Base-by-base conservation (phyloP, 2,113 vertebrate genomes). In the Maylandia zebra region DNA sequence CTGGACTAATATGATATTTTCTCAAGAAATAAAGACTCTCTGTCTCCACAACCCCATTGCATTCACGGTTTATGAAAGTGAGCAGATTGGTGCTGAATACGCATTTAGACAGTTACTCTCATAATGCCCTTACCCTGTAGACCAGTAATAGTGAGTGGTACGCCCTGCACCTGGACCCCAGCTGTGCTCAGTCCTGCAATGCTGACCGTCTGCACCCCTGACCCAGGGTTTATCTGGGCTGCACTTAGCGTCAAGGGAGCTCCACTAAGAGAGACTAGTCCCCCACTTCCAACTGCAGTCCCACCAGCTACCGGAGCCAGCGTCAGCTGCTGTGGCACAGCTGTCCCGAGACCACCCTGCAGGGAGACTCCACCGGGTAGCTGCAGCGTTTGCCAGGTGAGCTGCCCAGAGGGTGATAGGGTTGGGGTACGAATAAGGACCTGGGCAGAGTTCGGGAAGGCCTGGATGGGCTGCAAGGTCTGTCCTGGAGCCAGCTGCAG, bases 341-440 rank as follows among this genome's bases (percentile, higher is more conserved):
- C 97, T 38, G 98, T 87, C 64, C 98, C 98, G 85, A 99, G 97
- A 90, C 98, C 97, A n/a, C 97, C 98, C 94, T 99, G 98, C 94
- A 99, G 85, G 19, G 95, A 95, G 27, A 96, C 88, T 1, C 95
- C 94, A 2, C 95, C 93, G 0, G 95, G 99, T 90, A 99, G 96
- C 95, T 99, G 99, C 85, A 99, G 96, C 34, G 98, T 99, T 90
- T 99, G 99, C 99, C 99, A 99, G 93, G 98, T 99, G 95, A 99
- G 98, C 94, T 99, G 98, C 69, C 99, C 99, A 41, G 97, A 98
- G 10, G 99, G 97, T 34, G 98, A 98, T 92, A 99, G 95, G 83
- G 98, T 99, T 11, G 99, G 99, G 92, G 98, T 98, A 88, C 99
- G 97, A 92, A 99, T 99, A 89, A 99, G 98, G 92, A 99, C 97